Base-by-base conservation (phyloP, 2,113 vertebrate species). In the Pollachius pollachius region DNA sequence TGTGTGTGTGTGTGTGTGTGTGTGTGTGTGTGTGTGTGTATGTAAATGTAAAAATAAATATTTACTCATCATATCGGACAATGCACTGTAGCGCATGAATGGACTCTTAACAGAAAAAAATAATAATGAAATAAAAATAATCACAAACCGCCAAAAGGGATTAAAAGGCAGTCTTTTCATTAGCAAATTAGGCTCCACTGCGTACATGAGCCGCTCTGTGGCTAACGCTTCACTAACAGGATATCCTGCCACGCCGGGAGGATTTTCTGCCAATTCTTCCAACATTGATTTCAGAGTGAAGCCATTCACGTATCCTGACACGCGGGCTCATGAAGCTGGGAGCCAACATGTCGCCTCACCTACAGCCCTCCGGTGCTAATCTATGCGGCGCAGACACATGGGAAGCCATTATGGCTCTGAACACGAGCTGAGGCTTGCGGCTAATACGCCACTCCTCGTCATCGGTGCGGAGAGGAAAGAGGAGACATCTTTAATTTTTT, bases 351-450 rank as follows among this genome's bases (percentile, higher is more conserved):
- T 72, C 84, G 85, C 75, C 83, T 84, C 84, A 74, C 85, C 86
- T 74, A 86, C 73, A 84, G 87, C 83, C 85, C 71, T 2, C 79
- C 4, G 72, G 76, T 76, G 85, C 83, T 91, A 90, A 92, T 91
- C 89, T 90, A 86, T 87, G 89, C 83, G 75, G 85, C 72, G 80
- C 87, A 91, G 89, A 80, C 88, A 59, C 82, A 6, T 76, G 85
- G 30, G 84, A 91, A 88, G 85, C 84, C 84, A 91, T 90, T 88
- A 90, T 79, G 78, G 78, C 84, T 83, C 82, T 83, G 87, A 85
- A 89, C 88, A 87, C 86, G 79, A 69, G 82, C 88, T 89, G 87
- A 90, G 83, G 72, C 79, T 84, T 84, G 77, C 78, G 81, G 83
- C 84, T 83, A 87, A 91, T 84, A 78, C 86, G 80, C 73, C 82